These are phyloP conservation scores for Cichladusa arquata DNA, from an alignment of 2,113 vertebrate genomes.

Conservation along the genomic window DNA sequence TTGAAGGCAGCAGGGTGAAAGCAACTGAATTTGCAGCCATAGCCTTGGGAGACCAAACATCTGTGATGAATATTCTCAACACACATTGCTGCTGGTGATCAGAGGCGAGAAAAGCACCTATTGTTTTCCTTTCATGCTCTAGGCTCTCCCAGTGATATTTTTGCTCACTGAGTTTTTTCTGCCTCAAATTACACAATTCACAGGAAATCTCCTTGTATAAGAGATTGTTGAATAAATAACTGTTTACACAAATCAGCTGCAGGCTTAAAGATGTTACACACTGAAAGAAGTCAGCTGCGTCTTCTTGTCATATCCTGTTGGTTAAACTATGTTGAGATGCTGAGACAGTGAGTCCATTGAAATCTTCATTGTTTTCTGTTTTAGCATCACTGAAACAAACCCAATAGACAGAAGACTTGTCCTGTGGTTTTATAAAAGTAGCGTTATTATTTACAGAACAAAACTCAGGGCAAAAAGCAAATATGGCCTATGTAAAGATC, in stretches of 20 bases:
- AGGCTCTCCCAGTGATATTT: not conserved
- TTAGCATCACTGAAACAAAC: not conserved
- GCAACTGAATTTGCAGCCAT: not conserved
- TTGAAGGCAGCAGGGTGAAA: not conserved
- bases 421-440: not conserved
- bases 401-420: not conserved
- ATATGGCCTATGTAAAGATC: not conserved
- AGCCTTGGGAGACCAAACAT: not conserved
- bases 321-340: not conserved
- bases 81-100: not conserved
- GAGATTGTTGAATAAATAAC: constrained; percentile 9
- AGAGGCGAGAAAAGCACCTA: not conserved
- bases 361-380: not conserved
- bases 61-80: not conserved
- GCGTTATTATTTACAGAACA: not conserved
- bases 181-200: not conserved
- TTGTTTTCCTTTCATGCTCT: not conserved
- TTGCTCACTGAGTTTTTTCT: not conserved
- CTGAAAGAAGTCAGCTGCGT: not conserved
- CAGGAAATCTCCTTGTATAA: not conserved
- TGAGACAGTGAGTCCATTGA: not conserved
- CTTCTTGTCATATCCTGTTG: not conserved
- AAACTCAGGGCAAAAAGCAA: not conserved
- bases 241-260: not conserved
- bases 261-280: not conserved